phyloP scores from a whole-genome alignment of 2,797 vertebrate genomes.

The Chrysocyon brachyurus region DNA sequence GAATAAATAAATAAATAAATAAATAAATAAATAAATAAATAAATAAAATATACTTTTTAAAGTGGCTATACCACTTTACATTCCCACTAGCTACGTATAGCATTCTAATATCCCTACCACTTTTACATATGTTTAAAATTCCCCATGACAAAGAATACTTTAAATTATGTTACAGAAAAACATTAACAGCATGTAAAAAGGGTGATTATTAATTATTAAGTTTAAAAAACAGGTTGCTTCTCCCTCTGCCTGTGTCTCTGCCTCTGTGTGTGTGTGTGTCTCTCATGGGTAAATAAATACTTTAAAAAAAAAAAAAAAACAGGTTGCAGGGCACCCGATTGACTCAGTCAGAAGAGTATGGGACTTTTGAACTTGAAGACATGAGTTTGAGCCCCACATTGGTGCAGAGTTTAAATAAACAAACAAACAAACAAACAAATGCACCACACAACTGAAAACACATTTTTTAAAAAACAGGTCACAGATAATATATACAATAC shows the following conservation, averaged over 20 bases:
- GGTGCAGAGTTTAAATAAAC: background rate
- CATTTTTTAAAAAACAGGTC: background rate
- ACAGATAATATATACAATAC: background rate
- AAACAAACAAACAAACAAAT: background rate
- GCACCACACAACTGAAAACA: background rate
- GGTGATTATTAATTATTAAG: background rate
- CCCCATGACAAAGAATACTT: background rate
- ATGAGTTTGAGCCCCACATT: background rate
- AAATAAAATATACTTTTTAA: background rate
- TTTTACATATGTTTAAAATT: constrained; percentile 10
- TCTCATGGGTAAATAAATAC: no score
- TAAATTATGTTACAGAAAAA: background rate
- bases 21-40: no score
- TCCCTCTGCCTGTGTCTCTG: no score
- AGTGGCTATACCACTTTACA: constrained; percentile 20
- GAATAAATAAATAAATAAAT: no score
- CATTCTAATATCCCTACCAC: background rate
- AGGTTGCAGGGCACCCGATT: background rate
- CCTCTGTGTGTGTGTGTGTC: no score
- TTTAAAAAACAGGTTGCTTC: background rate
- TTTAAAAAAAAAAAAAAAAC: background rate
- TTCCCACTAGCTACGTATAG: background rate
- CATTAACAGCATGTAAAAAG: background rate
- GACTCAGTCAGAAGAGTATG: background rate
- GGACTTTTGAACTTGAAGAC: background rate